These are phyloP conservation scores for Zoanthus gigantus DNA, from an alignment of 92 coral and sea anemone genomes.

Conservation along the genomic window DNA sequence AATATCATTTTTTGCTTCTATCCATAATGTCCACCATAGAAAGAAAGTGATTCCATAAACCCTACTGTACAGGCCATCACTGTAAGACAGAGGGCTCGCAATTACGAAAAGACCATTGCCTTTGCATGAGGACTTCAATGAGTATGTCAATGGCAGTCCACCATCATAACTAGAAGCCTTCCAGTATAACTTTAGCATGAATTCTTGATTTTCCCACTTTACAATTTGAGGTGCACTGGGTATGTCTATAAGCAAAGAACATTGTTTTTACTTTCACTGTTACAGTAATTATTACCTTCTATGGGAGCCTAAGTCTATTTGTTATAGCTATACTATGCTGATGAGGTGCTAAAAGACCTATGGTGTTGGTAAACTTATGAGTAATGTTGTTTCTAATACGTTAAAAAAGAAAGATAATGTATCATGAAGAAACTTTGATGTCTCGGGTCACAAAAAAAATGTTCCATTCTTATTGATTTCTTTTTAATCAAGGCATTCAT, in stretches of 20 bases:
- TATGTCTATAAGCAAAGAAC: background rate
- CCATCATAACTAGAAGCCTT: conserved; percentile 8
- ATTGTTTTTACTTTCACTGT: background rate
- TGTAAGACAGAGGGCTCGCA: background rate
- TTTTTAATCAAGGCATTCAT: too few relatives aligned
- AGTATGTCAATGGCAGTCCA: background rate
- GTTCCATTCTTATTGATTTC: too few relatives aligned
- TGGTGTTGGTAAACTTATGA: too few relatives aligned
- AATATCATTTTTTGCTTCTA: conserved; percentile 18
- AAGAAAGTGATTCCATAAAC: background rate
- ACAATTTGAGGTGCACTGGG: conserved; percentile 30
- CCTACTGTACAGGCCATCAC: conserved; percentile 1
- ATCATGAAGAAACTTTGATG: too few relatives aligned
- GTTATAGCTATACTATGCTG: too few relatives aligned
- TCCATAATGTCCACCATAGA: background rate
- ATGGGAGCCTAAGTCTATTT: background rate
- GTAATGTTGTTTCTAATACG: too few relatives aligned
- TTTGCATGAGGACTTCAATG: background rate
- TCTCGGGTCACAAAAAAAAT: too few relatives aligned
- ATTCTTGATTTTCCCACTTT: conserved; percentile 8
- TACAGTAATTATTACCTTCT: too few relatives aligned
- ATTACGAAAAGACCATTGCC: background rate
- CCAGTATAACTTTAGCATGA: conserved; percentile 18
- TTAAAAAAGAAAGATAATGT: too few relatives aligned
- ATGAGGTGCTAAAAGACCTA: too few relatives aligned